Evolutionary conservation across 92 coral and sea anemone species (phyloP).

Genomic region (Blastomussa wellsi): DNA sequence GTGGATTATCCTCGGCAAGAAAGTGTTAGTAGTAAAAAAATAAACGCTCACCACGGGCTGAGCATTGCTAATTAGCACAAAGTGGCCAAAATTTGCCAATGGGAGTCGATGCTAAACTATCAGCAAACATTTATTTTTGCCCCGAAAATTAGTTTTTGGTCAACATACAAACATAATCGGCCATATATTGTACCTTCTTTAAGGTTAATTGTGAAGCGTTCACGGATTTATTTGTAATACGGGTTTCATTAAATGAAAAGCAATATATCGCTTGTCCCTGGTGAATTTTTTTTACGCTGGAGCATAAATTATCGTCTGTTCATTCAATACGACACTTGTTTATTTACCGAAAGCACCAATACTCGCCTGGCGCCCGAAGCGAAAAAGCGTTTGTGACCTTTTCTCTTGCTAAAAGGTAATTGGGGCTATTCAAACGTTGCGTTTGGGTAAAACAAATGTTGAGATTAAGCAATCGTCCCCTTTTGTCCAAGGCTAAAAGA

Average conservation of each 20-base stretch:
- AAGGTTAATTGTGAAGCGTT: not conserved
- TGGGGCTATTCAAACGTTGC: slow-evolving; percentile 15
- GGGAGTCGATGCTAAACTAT: slow-evolving; percentile 20
- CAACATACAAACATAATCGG: slow-evolving; percentile 18
- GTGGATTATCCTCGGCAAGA: slow-evolving; percentile 19
- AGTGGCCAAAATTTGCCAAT: slow-evolving; percentile 26
- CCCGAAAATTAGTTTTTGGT: slow-evolving; percentile 11
- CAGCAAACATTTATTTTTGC: slow-evolving; percentile 39
- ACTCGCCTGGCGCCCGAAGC: slow-evolving; percentile 35
- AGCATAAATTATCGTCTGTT: slow-evolving; percentile 29
- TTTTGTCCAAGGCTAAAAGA: slow-evolving; percentile 70
- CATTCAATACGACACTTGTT: slow-evolving; percentile 22
- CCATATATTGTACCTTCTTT: slow-evolving; percentile 11
- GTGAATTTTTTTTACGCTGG: not conserved
- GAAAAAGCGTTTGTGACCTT: slow-evolving; percentile 18
- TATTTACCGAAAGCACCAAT: slow-evolving; percentile 42
- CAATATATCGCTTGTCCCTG: slow-evolving; percentile 1
- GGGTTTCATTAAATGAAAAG: not conserved
- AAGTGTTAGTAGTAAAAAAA: not conserved
- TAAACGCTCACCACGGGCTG: slow-evolving; percentile 5
- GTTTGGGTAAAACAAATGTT: slow-evolving; percentile 62
- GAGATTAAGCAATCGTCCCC: slow-evolving; percentile 82
- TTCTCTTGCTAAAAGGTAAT: slow-evolving; percentile 25
- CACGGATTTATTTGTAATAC: not conserved
- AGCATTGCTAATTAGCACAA: slow-evolving; percentile 38